Evolutionary conservation across 2,797 vertebrate species (phyloP), one percentile per base, ranked within the genome.

Genomic region (Atherinosoma microstoma): DNA sequence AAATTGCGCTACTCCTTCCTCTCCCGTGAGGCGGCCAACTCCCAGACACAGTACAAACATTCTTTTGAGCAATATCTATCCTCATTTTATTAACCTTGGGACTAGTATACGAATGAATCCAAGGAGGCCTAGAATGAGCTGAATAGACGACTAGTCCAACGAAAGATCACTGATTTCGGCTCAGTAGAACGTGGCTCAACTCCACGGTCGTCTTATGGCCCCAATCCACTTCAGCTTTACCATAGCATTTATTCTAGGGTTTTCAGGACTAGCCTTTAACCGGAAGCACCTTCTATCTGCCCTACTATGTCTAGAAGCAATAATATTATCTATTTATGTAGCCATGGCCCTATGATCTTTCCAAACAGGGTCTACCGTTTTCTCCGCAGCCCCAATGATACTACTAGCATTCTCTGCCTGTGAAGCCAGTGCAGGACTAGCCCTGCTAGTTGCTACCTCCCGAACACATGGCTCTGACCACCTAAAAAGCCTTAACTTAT

Each of bases 111-210:
- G 91, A 93, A 1, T 93, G 91, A 84, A 0, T 6, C 0, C 88
- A 93, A 72, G 89, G 90, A 0, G 90, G 91, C 0, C 0, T 92
- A 2, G 82, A 90, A 0, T 93, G 81, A 0, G 82, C 91, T 0
- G 91, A 94, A 36, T 93, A 73, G 66, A 10, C 0, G 0, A 0
- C 63, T 91, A 93, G 81, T 93, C 67, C 75, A 93, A 79, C n/a
- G 0, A 0, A 93, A 92, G 74, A 92, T 34, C 51, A 56, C 57
- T 90, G 75, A 92, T 89, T 94, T 94, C 80, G 84, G 62, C 77
- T 87, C 75, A 93, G 62, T 80, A 80, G 18, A 81, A 22, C 71
- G 11, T 86, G 74, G 86, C 78, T 69, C 0, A 78, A 91, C 0
- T 53, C 84, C 72, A 70, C 2, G 67, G 54, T 4, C 2, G 0